Conservation (phyloP, 2,888 invertebrate species). For the Clunio marinus region DNA sequence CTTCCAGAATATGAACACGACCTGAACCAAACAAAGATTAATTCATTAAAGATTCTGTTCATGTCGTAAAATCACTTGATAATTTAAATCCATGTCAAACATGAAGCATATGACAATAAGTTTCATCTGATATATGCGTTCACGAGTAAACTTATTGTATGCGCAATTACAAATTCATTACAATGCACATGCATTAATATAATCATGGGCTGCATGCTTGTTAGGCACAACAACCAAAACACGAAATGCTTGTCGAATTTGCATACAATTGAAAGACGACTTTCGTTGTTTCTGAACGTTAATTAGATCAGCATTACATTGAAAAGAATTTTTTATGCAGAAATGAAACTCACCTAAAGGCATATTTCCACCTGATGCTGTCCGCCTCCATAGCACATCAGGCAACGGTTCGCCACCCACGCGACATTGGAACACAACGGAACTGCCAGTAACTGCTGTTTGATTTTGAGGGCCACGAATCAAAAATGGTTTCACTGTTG, state of each 20-base stretch:
- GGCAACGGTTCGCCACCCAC: conserved; percentile 78
- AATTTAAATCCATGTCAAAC: conserved; percentile 3
- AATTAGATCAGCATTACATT: conserved; percentile 26
- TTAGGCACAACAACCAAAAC: not conserved
- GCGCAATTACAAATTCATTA: conserved; percentile 38
- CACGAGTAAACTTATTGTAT: conserved; percentile 12
- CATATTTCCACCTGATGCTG: conserved; percentile 72
- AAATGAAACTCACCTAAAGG: conserved; percentile 56
- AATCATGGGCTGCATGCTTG: too few relatives aligned
- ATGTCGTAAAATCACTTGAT: conserved; percentile 1
- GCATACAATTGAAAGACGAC: conserved; percentile 27
- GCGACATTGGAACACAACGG: conserved; percentile 75
- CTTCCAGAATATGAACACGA: conserved; percentile 71
- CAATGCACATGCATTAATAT: not conserved
- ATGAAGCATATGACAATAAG: not conserved
- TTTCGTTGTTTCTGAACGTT: conserved; percentile 8
- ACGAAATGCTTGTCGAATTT: conserved; percentile 26
- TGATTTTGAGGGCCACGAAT: conserved; percentile 77
- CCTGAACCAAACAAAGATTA: conserved; percentile 45
- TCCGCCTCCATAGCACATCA: conserved; percentile 74
- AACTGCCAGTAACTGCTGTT: conserved; percentile 69
- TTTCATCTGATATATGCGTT: conserved; percentile 6
- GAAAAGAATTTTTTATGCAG: not conserved
- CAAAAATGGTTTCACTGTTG: conserved; percentile 80
- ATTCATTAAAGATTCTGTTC: conserved; percentile 10